Conservation (phyloP, 2,797 vertebrate genomes). For the Sebastes kiyomatsui region DNA sequence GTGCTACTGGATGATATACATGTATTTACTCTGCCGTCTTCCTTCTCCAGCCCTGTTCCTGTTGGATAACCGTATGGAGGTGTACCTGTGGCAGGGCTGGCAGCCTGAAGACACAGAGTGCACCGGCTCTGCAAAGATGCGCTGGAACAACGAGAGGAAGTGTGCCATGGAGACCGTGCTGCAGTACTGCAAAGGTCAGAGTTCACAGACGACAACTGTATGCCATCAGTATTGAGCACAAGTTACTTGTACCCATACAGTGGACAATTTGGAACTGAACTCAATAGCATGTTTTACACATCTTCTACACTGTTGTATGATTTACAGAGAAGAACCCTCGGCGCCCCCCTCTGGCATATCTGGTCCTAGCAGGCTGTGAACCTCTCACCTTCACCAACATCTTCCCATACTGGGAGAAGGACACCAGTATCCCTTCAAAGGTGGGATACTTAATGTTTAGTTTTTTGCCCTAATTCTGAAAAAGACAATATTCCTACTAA, state of each 20-base stretch:
- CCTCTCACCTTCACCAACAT: conserved; percentile 88
- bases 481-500: no score
- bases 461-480: no score
- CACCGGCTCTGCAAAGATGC: conserved; percentile 84
- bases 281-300: neutral
- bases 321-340: conserved; percentile 81
- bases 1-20: neutral
- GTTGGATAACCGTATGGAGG: conserved; percentile 86
- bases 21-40: neutral
- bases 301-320: neutral
- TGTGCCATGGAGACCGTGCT: conserved; percentile 87
- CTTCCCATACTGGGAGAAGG: conserved; percentile 85
- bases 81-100: conserved; percentile 88
- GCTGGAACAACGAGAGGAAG: conserved; percentile 86
- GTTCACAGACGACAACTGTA: neutral
- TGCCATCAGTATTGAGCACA: neutral
- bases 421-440: conserved; percentile 64
- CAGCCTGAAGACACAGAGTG: conserved; percentile 79
- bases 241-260: neutral
- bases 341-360: conserved; percentile 83
- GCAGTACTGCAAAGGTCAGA: conserved; percentile 86
- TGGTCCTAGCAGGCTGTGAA: conserved; percentile 83
- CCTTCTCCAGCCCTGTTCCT: conserved; percentile 79
- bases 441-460: conserved; percentile 38
- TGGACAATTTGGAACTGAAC: neutral